Base-by-base conservation (phyloP, 2,888 invertebrate genomes). In the Linnaemya tessellans region DNA sequence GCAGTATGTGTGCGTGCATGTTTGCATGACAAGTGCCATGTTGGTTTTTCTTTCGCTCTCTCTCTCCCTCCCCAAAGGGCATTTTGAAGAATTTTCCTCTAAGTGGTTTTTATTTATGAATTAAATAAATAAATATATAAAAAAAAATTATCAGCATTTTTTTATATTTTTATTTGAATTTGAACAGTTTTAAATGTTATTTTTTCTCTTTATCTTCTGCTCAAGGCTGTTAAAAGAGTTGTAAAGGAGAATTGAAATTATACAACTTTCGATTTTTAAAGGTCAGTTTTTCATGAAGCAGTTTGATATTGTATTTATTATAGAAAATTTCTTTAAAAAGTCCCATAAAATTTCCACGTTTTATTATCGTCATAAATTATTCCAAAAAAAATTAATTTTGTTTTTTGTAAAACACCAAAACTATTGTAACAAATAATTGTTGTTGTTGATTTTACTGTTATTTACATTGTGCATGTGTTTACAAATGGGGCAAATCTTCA, bases 211-310 rank as follows among this genome's bases (percentile, higher is more conserved):
- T 71, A 58, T 77, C 56, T 43, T 15, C 0, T 13, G 3, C 20
- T 51, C 67, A 68, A 78, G 60, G 38, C n/a, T 60, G 58, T 78
- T 74, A 74, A 68, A 67, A 77, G 54, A 49, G n/a, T 77, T 67
- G 56, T 49, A n/a, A 2, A 30, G 25, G 18, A 46, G n/a, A 51
- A 22, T 25, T 15, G 9, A 35, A 35, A 49, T 35, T 58, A 58
- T 25, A 18, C 25, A 75, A 78, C 68, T 60, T 78, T 78, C 68
- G 18, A 20, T 77, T 77, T 73, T 43, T 25, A 43, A 75, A 75
- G 41, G 64, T 51, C 51, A 30, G 3, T 25, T 64, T 74, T 2
- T 74, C 1, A 11, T 35, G 2, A 35, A 11, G 43, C 18, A 18
- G 41, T 25, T 74, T 74, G 35, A 51, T 51, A 62, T 60, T 5